A percentile compares a stretch with the other conserved stretches of the same genome.
Conservation (phyloP, 2,888 invertebrate species). For the Mylabris sibirica region DNA sequence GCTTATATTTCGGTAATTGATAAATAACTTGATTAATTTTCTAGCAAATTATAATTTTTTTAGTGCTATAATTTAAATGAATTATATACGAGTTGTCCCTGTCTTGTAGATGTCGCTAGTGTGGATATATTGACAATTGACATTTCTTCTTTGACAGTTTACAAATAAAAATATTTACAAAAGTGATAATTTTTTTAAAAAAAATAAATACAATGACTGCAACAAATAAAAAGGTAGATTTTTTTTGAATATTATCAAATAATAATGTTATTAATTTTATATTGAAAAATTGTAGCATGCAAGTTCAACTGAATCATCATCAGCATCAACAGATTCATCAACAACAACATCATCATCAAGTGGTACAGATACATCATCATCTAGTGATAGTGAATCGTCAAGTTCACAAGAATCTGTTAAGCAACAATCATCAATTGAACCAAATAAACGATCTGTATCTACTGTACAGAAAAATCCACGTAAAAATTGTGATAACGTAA, state of each 20-base stretch:
- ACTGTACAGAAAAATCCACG: slow-evolving; percentile 52
- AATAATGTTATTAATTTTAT: slow-evolving; percentile 8
- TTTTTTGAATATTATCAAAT: slow-evolving; percentile 3
- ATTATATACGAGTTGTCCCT: not conserved
- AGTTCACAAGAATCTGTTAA: slow-evolving; percentile 62
- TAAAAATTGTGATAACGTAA: slow-evolving; percentile 52
- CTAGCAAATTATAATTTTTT: not conserved
- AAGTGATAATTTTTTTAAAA: not conserved
- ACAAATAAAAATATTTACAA: slow-evolving; percentile 14
- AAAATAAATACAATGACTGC: slow-evolving; percentile 21
- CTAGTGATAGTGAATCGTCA: slow-evolving; percentile 77
- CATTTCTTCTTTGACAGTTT: slow-evolving; percentile 8
- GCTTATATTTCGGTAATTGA: too few species aligned
- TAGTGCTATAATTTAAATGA: not conserved
- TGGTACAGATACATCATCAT: slow-evolving; percentile 74
- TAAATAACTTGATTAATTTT: not conserved
- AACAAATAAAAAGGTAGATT: slow-evolving; percentile 45
- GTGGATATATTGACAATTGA: not conserved
- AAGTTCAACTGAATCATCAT: slow-evolving; percentile 69
- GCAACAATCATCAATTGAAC: slow-evolving; percentile 50
- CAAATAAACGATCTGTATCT: slow-evolving; percentile 53
- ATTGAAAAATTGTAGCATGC: slow-evolving; percentile 51
- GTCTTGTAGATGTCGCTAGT: slow-evolving; percentile 1
- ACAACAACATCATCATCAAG: slow-evolving; percentile 75
- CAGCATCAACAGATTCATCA: slow-evolving; percentile 72